Base-by-base conservation (phyloP, 2,113 vertebrate genomes). In the Vidua macroura region DNA sequence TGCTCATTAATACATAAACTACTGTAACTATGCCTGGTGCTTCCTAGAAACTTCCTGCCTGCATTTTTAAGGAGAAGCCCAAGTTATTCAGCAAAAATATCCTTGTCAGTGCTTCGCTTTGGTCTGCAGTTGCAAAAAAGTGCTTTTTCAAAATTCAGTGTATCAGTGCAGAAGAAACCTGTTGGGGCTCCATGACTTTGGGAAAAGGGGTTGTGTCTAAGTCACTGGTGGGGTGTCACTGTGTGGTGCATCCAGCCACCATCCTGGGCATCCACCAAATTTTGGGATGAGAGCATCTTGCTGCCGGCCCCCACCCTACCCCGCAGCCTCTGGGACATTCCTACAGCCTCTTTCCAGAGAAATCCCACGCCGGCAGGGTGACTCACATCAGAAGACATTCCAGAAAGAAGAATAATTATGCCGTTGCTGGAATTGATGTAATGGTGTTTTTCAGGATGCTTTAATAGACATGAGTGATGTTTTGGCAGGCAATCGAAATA, bases 371-470 rank as follows among this genome's bases (percentile, higher is more conserved):
- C 70, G 91, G 70, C 94, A 73, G 93, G 64, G 94, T 98, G 98
- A 98, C 95, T 98, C 97, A 98, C 88, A 79, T 95, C 88, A 97
- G 97, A 98, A 97, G 96, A 97, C 97, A 98, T 98, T 98, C 97
- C 97, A 98, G 97, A 98, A 98, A 97, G 95, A 97, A 96, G 96
- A 98, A 97, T 96, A 98, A 97, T 98, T 96, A 96, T 88, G 92
- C 95, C 96, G 68, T 97, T 96, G 96, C 95, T 97, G 96, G 97
- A 97, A 97, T 97, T 97, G 98, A 98, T 98, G 97, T 97, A 97
- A 97, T 97, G 94, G 91, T 97, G 90, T 98, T 98, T 98, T 98
- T 97, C 94, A 96, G 96, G 97, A 97, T 97, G 95, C 96, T 97
- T 97, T 97, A 97, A 94, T 96, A 98, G 97, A 96, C 83, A 70